These are phyloP conservation scores for Caenorhabditis doughertyi DNA, from an alignment of 2,888 invertebrate genomes.

Conservation along the genomic window DNA sequence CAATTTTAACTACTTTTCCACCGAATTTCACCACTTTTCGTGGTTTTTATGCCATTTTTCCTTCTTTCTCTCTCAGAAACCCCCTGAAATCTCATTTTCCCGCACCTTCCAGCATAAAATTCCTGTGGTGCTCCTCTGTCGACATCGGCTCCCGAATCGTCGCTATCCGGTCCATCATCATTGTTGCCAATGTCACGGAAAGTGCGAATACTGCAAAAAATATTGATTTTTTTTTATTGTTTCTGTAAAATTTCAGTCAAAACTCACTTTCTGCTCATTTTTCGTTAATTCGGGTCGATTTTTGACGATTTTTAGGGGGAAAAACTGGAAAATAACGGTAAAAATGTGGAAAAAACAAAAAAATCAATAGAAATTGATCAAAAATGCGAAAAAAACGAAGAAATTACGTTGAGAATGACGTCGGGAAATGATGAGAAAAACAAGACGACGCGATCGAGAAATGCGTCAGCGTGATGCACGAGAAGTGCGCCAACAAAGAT, in stretches of 20 bases:
- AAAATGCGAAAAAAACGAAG: too few species aligned
- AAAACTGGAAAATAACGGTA: neutral
- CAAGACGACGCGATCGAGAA: slow-evolving; percentile 11
- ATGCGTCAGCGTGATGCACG: slow-evolving; percentile 1
- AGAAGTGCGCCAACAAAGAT: slow-evolving; percentile 2
- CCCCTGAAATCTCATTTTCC: neutral
- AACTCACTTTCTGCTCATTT: slow-evolving; percentile 74
- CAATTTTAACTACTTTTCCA: too few species aligned
- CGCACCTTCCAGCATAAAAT: slow-evolving; percentile 79
- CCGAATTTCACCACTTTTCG: slow-evolving; percentile 2
- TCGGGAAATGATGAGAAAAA: slow-evolving; percentile 16
- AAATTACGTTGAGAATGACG: slow-evolving; percentile 18
- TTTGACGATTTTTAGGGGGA: slow-evolving; percentile 3
- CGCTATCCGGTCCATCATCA: slow-evolving; percentile 47
- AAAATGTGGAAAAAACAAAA: neutral
- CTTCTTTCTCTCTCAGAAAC: neutral
- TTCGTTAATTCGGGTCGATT: neutral
- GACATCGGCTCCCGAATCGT: slow-evolving; percentile 54
- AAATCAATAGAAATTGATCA: neutral
- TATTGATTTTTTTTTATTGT: slow-evolving; percentile 1
- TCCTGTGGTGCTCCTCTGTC: slow-evolving; percentile 68
- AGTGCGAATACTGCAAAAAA: slow-evolving; percentile 65
- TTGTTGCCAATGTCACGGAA: slow-evolving; percentile 62
- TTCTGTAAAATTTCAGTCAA: neutral
- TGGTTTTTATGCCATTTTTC: neutral